Base-by-base conservation (phyloP, 2,797 vertebrate species). In the Sebastes iracundus region DNA sequence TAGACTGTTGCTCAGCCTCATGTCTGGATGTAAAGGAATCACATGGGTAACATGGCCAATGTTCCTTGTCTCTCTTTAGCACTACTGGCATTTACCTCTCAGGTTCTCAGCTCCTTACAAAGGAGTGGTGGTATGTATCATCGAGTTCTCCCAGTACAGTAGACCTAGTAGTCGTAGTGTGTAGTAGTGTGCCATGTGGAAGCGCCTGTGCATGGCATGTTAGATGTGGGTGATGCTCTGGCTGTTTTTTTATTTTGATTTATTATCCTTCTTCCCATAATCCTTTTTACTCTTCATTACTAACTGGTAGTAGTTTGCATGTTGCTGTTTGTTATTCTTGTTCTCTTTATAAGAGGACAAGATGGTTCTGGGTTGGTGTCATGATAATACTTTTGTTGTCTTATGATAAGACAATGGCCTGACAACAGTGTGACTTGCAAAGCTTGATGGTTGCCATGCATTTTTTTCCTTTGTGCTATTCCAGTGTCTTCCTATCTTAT, bases 81-180 rank as follows among this genome's bases (percentile, higher is more conserved):
- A 93, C 81, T 98, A 88, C 82, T 98, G 97, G 96, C 97, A 96
- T 96, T 95, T 98, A 96, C 97, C 97, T 92, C 97, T 99, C 95
- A 98, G 98, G 94, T 99, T 97, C 96, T 97, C 98, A 86, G 95
- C 97, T 96, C 97, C 98, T 93, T 96, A 95, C 84, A 97, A 98
- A 97, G 98, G 97, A 96, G 96, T 96, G 91, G 96, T 97, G 99
- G 98, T 99, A 99, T 80, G 98, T 99, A 98, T 96, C 61, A 69
- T 71, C 75, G 58, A 84, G 89, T 84, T 82, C 83, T 87, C 87
- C 64, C 56, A 68, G 77, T 82, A 56, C 84, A 66, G 89, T 92
- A 90, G 87, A 67, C 73, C 49, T 71, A 83, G 82, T 85, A 79
- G 83, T 10, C 18, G 76, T 91, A 92, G 87, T 85, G 56, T 70